Percentiles rank a stretch among this genome's conserved stretches.
These are phyloP conservation scores for Daubentonia madagascariensis DNA, from an alignment of 2,113 vertebrate genomes.

Conservation along the genomic window DNA sequence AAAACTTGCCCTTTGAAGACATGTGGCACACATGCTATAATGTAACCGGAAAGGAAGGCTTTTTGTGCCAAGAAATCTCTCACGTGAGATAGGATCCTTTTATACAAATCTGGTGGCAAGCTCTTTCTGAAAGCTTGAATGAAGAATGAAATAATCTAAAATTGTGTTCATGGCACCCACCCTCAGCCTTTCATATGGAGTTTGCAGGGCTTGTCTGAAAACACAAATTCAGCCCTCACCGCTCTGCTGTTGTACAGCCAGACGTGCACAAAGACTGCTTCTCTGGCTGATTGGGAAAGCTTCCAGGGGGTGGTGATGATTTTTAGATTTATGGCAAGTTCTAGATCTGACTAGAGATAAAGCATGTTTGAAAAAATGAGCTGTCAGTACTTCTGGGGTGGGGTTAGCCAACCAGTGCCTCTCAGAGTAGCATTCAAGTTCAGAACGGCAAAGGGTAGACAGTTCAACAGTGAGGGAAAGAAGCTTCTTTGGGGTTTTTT, in stretches of 20 bases:
- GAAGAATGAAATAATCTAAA: neutral
- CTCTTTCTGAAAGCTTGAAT: neutral
- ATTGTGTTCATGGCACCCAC: neutral
- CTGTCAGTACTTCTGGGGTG: neutral
- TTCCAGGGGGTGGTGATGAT: neutral
- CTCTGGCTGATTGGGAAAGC: neutral
- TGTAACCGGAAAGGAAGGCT: slow-evolving; percentile 19
- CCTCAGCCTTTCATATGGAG: neutral
- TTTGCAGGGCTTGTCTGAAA: neutral
- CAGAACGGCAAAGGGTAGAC: neutral
- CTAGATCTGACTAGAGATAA: neutral
- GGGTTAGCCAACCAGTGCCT: neutral
- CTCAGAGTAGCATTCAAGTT: neutral
- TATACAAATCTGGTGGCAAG: slow-evolving; percentile 39
- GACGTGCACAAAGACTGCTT: neutral
- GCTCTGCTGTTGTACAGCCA: neutral
- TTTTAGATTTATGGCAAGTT: neutral
- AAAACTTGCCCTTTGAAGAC: neutral
- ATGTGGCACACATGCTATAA: neutral
- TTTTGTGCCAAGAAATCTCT: slow-evolving; percentile 38
- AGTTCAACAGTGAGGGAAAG: neutral
- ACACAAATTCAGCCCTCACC: neutral
- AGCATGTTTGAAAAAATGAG: neutral
- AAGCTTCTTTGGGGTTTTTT: neutral
- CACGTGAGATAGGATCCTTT: neutral